phyloP scores from a whole-genome alignment of 2,113 vertebrate genomes.

The Carassius gibelio region DNA sequence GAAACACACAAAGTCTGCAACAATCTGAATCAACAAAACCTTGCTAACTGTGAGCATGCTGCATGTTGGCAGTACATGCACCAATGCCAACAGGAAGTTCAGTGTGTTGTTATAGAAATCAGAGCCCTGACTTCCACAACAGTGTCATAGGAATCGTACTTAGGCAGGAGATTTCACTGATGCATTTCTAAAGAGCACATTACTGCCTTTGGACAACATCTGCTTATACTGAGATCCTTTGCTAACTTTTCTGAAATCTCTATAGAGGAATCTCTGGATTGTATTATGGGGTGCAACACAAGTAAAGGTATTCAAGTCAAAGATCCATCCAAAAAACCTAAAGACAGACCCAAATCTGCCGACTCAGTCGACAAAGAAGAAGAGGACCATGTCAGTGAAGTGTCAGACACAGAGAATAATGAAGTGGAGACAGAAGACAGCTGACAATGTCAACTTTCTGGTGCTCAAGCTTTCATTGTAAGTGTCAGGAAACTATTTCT shows the following conservation, averaged over 20 bases:
- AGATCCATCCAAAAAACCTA: slow-evolving; percentile 65
- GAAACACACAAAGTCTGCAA: slow-evolving; percentile 50
- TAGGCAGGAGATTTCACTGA: slow-evolving; percentile 50
- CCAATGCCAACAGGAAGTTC: slow-evolving; percentile 59
- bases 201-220: slow-evolving; percentile 25
- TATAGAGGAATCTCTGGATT: neutral
- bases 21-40: slow-evolving; percentile 62
- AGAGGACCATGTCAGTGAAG: slow-evolving; percentile 23
- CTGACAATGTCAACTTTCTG: slow-evolving; percentile 45
- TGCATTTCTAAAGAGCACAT: slow-evolving; percentile 1
- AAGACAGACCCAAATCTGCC: slow-evolving; percentile 61
- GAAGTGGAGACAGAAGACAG: slow-evolving; percentile 38
- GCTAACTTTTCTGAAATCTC: neutral
- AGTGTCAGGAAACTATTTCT: neutral
- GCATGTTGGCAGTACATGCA: slow-evolving; percentile 37
- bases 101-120: slow-evolving; percentile 66
- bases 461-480: slow-evolving; percentile 5
- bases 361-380: slow-evolving; percentile 40
- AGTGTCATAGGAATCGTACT: slow-evolving; percentile 43
- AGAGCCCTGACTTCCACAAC: slow-evolving; percentile 61
- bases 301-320: slow-evolving; percentile 63
- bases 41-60: slow-evolving; percentile 61
- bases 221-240: slow-evolving; percentile 18
- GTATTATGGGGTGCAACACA: slow-evolving; percentile 72
- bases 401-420: slow-evolving; percentile 41